Percentiles rank a stretch among this genome's conserved stretches.
Evolutionary conservation across 1,140 invertebrate species (phyloP).

Genomic region (Asobara japonica): DNA sequence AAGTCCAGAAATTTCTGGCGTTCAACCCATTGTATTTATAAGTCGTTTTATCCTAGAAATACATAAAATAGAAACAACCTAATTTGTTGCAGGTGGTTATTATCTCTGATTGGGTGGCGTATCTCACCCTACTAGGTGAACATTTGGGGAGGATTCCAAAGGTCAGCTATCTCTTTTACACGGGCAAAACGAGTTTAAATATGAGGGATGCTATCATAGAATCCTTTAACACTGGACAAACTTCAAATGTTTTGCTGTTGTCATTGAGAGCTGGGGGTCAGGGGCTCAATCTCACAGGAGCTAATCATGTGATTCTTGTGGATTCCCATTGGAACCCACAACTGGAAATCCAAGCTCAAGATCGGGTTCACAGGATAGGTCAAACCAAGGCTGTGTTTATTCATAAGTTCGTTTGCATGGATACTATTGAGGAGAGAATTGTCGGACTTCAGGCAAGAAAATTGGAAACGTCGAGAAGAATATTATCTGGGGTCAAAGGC

Average conservation of each 20-base stretch:
- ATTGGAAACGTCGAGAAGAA: too few relatives aligned
- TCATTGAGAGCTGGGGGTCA: conserved; percentile 91
- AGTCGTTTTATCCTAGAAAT: too few relatives aligned
- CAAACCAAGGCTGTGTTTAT: conserved; percentile 84
- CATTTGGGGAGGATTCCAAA: conserved; percentile 67
- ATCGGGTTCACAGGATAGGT: conserved; percentile 90
- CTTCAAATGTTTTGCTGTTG: conserved; percentile 76
- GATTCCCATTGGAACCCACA: conserved; percentile 98
- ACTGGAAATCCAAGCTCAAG: conserved; percentile 90
- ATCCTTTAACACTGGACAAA: conserved; percentile 74
- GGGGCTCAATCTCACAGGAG: conserved; percentile 89
- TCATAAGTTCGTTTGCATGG: conserved; percentile 83
- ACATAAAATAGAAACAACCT: too few relatives aligned
- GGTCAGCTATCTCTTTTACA: conserved; percentile 71
- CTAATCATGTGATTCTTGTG: conserved; percentile 87
- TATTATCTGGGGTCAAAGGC: too few relatives aligned
- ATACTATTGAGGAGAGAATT: conserved; percentile 89
- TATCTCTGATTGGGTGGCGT: conserved; percentile 88
- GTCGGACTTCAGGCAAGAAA: conserved; percentile 81
- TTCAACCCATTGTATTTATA: too few relatives aligned
- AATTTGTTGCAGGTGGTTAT: too few relatives aligned
- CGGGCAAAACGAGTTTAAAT: conserved; percentile 73
- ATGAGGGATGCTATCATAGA: conserved; percentile 78
- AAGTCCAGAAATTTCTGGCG: too few relatives aligned
- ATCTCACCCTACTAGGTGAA: conserved; percentile 75